Evolutionary conservation across 2,113 vertebrate genomes (phyloP), one percentile per base, ranked within the genome.

Genomic region (Brienomyrus brachyistius): DNA sequence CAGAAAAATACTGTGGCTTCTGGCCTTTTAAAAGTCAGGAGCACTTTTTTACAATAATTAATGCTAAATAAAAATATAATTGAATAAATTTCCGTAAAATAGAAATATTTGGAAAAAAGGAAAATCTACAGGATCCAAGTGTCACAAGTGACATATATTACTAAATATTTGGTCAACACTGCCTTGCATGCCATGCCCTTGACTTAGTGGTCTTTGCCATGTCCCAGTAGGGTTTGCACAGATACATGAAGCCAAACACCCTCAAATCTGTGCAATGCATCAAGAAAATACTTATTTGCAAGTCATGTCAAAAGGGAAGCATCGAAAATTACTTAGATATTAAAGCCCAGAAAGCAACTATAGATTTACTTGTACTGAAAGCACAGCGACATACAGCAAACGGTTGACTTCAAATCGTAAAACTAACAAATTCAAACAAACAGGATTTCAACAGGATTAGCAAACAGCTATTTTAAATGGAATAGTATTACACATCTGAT

Each of bases 251-350:
- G 89, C 45, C 85, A 52, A 83, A 70, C 17, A 59, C 17, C 31
- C 86, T 70, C 82, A 89, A 90, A 91, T 9, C 40, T 88, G 91
- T 94, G 91, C 91, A 92, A 92, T 89, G 92, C 52, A 88, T 90
- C 85, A 91, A 91, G 90, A 88, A 90, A 92, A 92, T 91, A 90
- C 59, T 89, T 90, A 40, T 90, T 89, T 74, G 52, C 80, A 87
- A 87, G 91, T 90, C 62, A 91, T 48, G 93, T 91, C 45, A 90
- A 90, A 88, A 91, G 92, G 91, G 89, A 89, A 90, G 92, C 90
- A 93, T 59, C 21, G 19, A 91, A 91, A 89, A 89, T 70, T 62
- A 85, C 80, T 66, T 90, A 2, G 87, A 85, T 43, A 80, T 84
- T 90, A 82, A 88, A 90, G 54, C 87, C 54, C 54, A 85, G 90